These are phyloP conservation scores for Epinephelus moara DNA, from an alignment of 2,113 vertebrate genomes.

Conservation along the genomic window DNA sequence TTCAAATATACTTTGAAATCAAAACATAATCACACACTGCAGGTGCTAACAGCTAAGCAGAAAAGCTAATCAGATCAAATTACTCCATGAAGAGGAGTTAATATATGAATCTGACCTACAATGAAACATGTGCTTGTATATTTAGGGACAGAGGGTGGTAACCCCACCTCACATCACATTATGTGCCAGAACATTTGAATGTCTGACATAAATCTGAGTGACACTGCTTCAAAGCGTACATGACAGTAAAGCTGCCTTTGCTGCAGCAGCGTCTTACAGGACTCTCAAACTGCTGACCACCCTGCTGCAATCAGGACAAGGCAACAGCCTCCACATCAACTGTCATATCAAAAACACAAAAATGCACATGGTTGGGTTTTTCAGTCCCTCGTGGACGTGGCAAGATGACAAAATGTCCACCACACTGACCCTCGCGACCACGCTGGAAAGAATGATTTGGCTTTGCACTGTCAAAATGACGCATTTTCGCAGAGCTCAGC, in stretches of 20 bases:
- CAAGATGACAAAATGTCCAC: not conserved
- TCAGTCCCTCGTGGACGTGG: not conserved
- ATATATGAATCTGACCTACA: constrained; percentile 9
- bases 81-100: not conserved
- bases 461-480: not conserved
- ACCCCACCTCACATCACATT: not conserved
- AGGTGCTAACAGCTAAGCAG: not conserved
- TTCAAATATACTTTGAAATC: not conserved
- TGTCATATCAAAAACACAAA: not conserved
- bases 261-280: not conserved
- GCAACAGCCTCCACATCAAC: not conserved
- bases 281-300: not conserved
- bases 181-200: not conserved
- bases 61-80: not conserved
- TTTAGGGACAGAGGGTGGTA: not conserved
- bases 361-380: not conserved
- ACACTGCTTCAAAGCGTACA: not conserved
- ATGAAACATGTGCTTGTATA: not conserved
- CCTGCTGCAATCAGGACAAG: not conserved
- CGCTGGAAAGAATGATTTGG: not conserved
- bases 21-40: not conserved
- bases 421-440: too few relatives aligned
- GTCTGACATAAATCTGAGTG: not conserved
- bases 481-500: not conserved
- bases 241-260: not conserved